These are phyloP conservation scores for Iselma pallidipennis DNA, from an alignment of 2,888 invertebrate species.

Conservation along the genomic window DNA sequence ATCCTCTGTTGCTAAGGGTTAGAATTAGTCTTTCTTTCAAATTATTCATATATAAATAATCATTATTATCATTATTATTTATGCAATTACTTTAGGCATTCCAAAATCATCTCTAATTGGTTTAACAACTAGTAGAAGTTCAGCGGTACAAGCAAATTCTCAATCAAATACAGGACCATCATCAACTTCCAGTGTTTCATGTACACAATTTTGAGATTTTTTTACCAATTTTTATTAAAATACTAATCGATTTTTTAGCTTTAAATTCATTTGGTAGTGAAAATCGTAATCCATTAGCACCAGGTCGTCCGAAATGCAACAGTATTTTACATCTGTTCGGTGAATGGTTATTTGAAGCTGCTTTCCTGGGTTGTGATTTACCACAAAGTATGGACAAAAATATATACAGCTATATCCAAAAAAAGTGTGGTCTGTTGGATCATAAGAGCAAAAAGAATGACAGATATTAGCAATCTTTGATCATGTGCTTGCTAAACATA, in stretches of 20 bases:
- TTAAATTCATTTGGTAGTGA: constrained; percentile 60
- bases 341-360: constrained; percentile 95
- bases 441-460: no score
- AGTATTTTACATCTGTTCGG: constrained; percentile 95
- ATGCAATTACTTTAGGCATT: constrained; percentile 61
- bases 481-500: no score
- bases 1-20: constrained; percentile 68
- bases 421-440: no score
- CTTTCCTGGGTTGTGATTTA: constrained; percentile 80
- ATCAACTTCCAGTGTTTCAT: constrained; percentile 53
- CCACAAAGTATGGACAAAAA: constrained; percentile 55
- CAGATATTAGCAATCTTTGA: no score
- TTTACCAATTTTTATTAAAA: constrained; percentile 59
- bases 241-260: constrained; percentile 57
- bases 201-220: constrained; percentile 63
- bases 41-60: constrained; percentile 5
- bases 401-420: no score
- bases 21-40: constrained; percentile 32
- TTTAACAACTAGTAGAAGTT: constrained; percentile 72
- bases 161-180: constrained; percentile 70
- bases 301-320: constrained; percentile 87
- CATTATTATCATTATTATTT: no score
- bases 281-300: constrained; percentile 63
- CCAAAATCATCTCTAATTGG: constrained; percentile 82
- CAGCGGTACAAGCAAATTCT: constrained; percentile 54